These are phyloP conservation scores for Cephus nigrinus DNA, from an alignment of 2,888 invertebrate species.

Conservation along the genomic window DNA sequence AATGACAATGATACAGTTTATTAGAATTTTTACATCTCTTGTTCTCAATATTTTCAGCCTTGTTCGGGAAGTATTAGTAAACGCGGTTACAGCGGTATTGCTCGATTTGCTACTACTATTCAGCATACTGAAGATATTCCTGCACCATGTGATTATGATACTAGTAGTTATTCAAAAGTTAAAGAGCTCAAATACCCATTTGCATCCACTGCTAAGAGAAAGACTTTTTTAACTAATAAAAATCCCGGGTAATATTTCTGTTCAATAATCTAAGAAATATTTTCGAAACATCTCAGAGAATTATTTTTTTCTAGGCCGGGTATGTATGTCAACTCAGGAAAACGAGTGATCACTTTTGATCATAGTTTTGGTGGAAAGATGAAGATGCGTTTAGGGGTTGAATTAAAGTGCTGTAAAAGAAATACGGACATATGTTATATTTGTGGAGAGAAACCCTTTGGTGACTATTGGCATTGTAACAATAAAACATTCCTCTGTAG, in stretches of 20 bases:
- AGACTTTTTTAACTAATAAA: conserved; percentile 29
- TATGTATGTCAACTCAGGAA: conserved; percentile 38
- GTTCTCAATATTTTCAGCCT: conserved; percentile 37
- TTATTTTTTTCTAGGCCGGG: conserved; percentile 45
- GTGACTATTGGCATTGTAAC: conserved; percentile 68
- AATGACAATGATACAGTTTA: background rate
- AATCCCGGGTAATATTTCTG: conserved; percentile 50
- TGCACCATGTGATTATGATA: conserved; percentile 44
- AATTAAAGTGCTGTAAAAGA: conserved; percentile 63
- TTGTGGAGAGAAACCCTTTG: conserved; percentile 62
- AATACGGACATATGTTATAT: conserved; percentile 63
- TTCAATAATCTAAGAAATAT: conserved; percentile 6
- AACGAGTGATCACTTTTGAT: conserved; percentile 53
- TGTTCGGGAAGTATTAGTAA: conserved; percentile 47
- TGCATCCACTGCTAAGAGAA: conserved; percentile 38
- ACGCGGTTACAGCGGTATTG: conserved; percentile 55
- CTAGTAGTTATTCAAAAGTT: conserved; percentile 27
- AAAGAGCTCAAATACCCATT: conserved; percentile 43
- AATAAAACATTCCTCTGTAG: conserved; percentile 64
- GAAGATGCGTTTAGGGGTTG: conserved; percentile 63
- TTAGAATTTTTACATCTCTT: background rate
- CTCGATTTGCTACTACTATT: conserved; percentile 33
- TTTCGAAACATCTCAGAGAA: background rate
- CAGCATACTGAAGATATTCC: conserved; percentile 40
- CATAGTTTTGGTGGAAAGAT: conserved; percentile 66